Conservation (phyloP, 2,797 vertebrate species). For the Poecilia wingei region DNA sequence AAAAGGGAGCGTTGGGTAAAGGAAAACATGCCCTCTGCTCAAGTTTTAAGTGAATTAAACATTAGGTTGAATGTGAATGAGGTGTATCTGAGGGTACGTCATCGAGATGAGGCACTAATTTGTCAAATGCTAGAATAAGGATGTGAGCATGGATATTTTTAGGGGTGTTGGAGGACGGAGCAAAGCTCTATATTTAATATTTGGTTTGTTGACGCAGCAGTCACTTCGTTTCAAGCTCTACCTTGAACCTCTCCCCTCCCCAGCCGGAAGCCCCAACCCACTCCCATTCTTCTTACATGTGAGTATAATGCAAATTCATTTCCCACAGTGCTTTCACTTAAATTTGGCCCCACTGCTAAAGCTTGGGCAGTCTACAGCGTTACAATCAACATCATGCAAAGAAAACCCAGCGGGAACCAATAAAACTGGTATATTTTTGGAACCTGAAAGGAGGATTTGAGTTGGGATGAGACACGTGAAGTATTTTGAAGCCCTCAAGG, state of each 20-base stretch:
- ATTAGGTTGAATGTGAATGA: conserved; percentile 71
- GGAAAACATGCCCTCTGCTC: conserved; percentile 66
- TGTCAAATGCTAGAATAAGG: conserved; percentile 58
- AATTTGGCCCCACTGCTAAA: conserved; percentile 62
- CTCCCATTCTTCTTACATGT: conserved; percentile 25
- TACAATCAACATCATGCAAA: conserved; percentile 74
- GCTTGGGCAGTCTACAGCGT: conserved; percentile 56
- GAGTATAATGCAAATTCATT: conserved; percentile 70
- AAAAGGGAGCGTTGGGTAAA: conserved; percentile 47
- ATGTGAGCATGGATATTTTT: conserved; percentile 20
- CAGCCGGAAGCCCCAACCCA: neutral
- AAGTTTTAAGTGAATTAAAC: conserved; percentile 76
- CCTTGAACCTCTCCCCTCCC: conserved; percentile 29
- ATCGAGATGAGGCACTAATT: conserved; percentile 49
- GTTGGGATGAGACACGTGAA: conserved; percentile 81
- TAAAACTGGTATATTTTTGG: conserved; percentile 82
- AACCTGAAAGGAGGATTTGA: conserved; percentile 77
- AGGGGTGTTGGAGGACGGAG: neutral
- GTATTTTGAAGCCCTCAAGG: conserved; percentile 76
- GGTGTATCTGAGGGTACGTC: conserved; percentile 65
- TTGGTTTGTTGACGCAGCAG: conserved; percentile 45
- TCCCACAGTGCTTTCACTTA: conserved; percentile 65
- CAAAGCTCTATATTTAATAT: conserved; percentile 39
- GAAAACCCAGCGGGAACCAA: conserved; percentile 74
- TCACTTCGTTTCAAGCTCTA: conserved; percentile 55